Conservation (phyloP, 2,797 vertebrate genomes). For the Enteromius argenteus region DNA sequence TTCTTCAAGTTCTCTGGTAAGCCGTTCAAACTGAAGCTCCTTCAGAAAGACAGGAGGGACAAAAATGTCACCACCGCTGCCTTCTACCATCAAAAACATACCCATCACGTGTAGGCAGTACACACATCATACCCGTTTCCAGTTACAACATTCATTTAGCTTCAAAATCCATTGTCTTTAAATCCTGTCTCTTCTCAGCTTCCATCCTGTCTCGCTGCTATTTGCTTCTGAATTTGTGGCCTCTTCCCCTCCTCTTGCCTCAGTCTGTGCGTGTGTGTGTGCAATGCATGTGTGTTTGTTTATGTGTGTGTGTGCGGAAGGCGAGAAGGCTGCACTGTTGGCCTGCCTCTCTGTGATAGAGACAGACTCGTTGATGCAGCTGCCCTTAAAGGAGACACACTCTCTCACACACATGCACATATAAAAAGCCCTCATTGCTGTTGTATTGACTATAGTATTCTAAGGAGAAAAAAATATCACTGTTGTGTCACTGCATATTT, state of each 20-base stretch:
- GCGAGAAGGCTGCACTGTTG: conserved; percentile 50
- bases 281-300: conserved; percentile 29
- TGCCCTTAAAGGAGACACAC: conserved; percentile 51
- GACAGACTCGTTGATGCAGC: conserved; percentile 56
- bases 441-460: conserved; percentile 3
- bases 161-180: conserved; percentile 22
- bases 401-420: not conserved
- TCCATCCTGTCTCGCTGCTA: conserved; percentile 2
- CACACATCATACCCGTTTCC: conserved; percentile 19
- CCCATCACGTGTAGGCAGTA: not conserved
- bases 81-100: conserved; percentile 5
- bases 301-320: conserved; percentile 25
- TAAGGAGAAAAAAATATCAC: conserved; percentile 16
- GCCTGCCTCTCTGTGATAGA: conserved; percentile 44
- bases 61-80: conserved; percentile 32
- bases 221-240: conserved; percentile 36
- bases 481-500: not conserved
- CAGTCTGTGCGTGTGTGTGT: conserved; percentile 23
- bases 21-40: conserved; percentile 98
- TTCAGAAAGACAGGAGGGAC: conserved; percentile 59
- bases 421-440: conserved; percentile 32
- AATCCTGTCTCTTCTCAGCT: not conserved
- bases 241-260: conserved; percentile 24
- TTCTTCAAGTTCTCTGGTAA: conserved; percentile 97
- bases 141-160: conserved; percentile 24